Base-by-base conservation (phyloP, 2,888 invertebrate species). In the Pammene fasciana region DNA sequence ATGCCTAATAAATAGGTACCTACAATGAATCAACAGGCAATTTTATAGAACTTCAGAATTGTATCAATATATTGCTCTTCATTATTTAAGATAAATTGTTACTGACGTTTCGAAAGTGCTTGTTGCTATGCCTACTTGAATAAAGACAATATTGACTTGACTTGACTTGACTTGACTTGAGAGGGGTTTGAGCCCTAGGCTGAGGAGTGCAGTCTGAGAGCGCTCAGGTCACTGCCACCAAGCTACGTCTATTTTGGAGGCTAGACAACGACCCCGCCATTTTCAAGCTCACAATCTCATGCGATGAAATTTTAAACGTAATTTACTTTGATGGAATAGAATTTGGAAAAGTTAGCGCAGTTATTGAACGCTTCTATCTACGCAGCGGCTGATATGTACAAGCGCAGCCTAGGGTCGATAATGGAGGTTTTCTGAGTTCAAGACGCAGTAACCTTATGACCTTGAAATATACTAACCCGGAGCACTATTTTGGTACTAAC, bases 151-250 rank as follows among this genome's bases (percentile, higher is more conserved):
- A n/a, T n/a, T n/a, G n/a, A n/a, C n/a, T n/a, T n/a, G n/a, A n/a
- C n/a, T n/a, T n/a, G n/a, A n/a, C n/a, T n/a, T n/a, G n/a, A n/a
- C n/a, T n/a, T n/a, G n/a, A n/a, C n/a, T n/a, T n/a, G n/a, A n/a
- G n/a, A n/a, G n/a, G n/a, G n/a, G 71, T 54, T 68, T 75, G 79
- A 76, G 78, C 75, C 78, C 77, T 77, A 82, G 80, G 79, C 76
- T 74, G 79, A 79, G 83, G 89, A 90, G 92, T 93, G 93, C 90
- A 90, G 87, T 86, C 87, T 84, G 92, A 89, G 93, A 89, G 93
- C 92, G 90, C 89, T 89, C 93, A 89, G 94, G 94, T 94, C 94
- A 94, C 94, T 94, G 94, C 93, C 94, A 93, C 89, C 89, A 16
- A 52, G 46, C 80, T 79, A 77, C 81, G 75, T 86, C 82, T 88